These are phyloP conservation scores for Drosophila quadrilineata DNA, from an alignment of 1,140 invertebrate species.

Conservation along the genomic window DNA sequence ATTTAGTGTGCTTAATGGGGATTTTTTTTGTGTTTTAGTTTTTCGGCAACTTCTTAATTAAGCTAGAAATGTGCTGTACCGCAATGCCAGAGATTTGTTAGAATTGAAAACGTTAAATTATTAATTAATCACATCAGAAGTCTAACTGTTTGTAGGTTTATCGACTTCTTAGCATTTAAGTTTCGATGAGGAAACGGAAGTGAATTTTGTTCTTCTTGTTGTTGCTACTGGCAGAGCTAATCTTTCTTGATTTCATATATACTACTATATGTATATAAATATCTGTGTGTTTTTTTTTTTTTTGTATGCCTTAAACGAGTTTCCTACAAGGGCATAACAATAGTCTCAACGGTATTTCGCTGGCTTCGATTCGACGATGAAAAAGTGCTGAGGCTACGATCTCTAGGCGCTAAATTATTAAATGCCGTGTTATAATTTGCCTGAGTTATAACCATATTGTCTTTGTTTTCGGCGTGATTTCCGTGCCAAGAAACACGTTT, in stretches of 20 bases:
- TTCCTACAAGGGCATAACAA: slow-evolving; percentile 56
- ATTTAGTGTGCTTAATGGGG: no score
- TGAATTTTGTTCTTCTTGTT: slow-evolving; percentile 32
- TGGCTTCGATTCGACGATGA: slow-evolving; percentile 34
- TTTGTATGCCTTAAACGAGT: slow-evolving; percentile 53
- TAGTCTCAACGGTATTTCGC: slow-evolving; percentile 56
- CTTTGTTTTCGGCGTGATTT: slow-evolving; percentile 42
- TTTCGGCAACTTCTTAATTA: slow-evolving; percentile 4
- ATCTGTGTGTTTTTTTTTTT: slow-evolving; percentile 51
- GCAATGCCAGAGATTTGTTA: slow-evolving; percentile 34
- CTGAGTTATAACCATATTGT: slow-evolving; percentile 15
- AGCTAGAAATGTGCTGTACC: slow-evolving; percentile 15
- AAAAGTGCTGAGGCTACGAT: slow-evolving; percentile 28
- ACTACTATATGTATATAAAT: slow-evolving; percentile 56
- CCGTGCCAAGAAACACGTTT: slow-evolving; percentile 63
- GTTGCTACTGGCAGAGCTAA: slow-evolving; percentile 14
- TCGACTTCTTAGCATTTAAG: slow-evolving; percentile 40
- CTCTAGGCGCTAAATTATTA: slow-evolving; percentile 35
- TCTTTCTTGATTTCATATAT: no score
- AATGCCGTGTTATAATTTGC: slow-evolving; percentile 18
- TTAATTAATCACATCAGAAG: slow-evolving; percentile 30
- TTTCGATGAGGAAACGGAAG: slow-evolving; percentile 73
- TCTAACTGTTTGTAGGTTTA: slow-evolving; percentile 39
- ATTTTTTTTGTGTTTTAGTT: not conserved
- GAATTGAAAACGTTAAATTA: slow-evolving; percentile 49